Evolutionary conservation across 1,140 invertebrate species (phyloP), one percentile per base, ranked within the genome.

Genomic region (Aphaenogaster floridana): DNA sequence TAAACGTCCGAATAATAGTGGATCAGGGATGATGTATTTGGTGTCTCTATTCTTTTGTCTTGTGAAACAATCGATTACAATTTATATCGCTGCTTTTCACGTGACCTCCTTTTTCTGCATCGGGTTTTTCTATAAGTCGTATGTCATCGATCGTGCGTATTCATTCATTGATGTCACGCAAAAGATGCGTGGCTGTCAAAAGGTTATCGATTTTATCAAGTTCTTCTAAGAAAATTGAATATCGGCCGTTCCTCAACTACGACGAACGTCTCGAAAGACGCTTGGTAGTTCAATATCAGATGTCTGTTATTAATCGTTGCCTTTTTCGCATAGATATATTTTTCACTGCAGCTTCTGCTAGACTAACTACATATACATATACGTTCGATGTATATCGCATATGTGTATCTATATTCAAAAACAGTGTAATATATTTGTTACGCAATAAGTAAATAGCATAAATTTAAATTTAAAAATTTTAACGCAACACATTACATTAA

Each of bases 11-110:
- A 71, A 84, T 84, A 84, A 84, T 45, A 36, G 52, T 45, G 45
- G 69, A 84, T 84, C 80, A 63, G n/a, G 34, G 69, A 8, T 57
- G 69, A 74, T 57, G 45, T 76, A 76, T 84, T 48, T 45, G 63
- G 61, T 54, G 36, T 48, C 17, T 48, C 6, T 28, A 13, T 48
- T 15, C 64, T 74, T 28, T 74, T 28, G 17, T n/a, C 45, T 34
- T 69, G 69, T 8, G 6, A 76, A 63, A 84, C 69, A 74, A 84
- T 84, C 80, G 80, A 84, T 84, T 74, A 48, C 42, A 48, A 84
- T 74, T 84, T 50, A 76, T 28, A 17, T 50, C 42, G 13, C 69
- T 61, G 7, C 42, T 76, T 76, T 74, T 39, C 9, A 15, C 7
- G 11, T 6, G 68, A 61, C 66, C n/a, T 63, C 4, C 42, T 74